Conservation (phyloP, 2,113 vertebrate genomes). For the Pleuronectes platessa region DNA sequence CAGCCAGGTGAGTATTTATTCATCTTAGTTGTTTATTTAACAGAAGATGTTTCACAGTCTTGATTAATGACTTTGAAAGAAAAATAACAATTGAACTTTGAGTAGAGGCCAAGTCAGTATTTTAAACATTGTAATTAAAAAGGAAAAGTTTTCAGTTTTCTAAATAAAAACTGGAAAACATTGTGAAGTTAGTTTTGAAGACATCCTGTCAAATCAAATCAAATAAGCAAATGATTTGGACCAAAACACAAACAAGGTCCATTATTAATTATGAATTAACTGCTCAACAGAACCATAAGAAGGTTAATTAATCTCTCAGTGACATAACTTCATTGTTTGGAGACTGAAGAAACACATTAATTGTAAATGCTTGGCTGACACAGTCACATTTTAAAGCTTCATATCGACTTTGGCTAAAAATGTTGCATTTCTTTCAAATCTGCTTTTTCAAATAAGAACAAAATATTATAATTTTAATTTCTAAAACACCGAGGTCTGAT, state of each 20-base stretch:
- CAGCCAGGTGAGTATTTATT: no score
- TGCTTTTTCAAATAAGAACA: no score
- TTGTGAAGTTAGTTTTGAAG: background rate
- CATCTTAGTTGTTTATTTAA: background rate
- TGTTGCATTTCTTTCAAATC: no score
- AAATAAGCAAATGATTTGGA: background rate
- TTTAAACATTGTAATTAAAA: no score
- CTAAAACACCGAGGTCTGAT: background rate
- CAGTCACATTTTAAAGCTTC: no score
- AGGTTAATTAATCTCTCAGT: background rate
- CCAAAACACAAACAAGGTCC: background rate
- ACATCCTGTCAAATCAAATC: background rate
- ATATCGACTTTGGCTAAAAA: no score
- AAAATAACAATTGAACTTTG: no score
- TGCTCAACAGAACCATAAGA: background rate
- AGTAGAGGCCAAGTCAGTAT: no score
- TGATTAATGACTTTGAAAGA: background rate
- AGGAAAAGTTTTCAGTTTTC: no score
- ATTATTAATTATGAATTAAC: background rate
- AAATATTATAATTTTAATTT: no score
- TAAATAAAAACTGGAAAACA: background rate
- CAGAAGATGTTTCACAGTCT: background rate
- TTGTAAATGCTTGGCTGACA: no score
- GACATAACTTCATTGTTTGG: background rate
- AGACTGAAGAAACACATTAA: no score